These are phyloP conservation scores for Agrochola circellaris DNA, from an alignment of 2,888 invertebrate species.

Conservation along the genomic window DNA sequence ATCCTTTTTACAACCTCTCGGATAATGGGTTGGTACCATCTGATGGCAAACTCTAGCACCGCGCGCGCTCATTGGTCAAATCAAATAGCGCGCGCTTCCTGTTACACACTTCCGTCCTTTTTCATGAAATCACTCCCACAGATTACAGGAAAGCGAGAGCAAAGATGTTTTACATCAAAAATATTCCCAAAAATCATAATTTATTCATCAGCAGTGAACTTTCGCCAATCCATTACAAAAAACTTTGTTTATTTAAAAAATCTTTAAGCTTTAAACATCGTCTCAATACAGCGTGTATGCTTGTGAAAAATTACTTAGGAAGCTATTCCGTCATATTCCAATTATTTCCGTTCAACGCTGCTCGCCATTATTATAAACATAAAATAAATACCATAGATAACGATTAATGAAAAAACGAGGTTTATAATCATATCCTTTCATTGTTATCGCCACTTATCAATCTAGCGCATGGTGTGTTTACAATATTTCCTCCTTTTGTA, in stretches of 20 bases:
- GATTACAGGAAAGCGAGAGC: no score
- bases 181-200: neutral
- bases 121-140: no score
- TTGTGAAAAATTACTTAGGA: neutral
- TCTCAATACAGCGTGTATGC: no score
- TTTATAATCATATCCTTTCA: constrained; percentile 59
- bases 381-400: constrained; percentile 52
- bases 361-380: constrained; percentile 35
- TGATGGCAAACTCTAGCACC: no score
- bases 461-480: constrained; percentile 50
- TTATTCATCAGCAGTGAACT: neutral
- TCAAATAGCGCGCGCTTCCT: no score
- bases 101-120: no score
- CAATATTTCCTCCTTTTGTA: constrained; percentile 49
- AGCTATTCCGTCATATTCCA: constrained; percentile 12
- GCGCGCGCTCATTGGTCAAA: no score
- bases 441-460: constrained; percentile 66
- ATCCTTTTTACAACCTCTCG: no score
- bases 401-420: constrained; percentile 49
- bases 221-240: neutral
- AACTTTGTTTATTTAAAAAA: neutral
- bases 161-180: no score
- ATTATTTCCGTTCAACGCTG: constrained; percentile 28
- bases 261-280: neutral
- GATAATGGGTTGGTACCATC: no score